A percentile compares a stretch with the other conserved stretches of the same genome.
Conservation (phyloP, 2,113 vertebrate species). For the Climacteris rufus region DNA sequence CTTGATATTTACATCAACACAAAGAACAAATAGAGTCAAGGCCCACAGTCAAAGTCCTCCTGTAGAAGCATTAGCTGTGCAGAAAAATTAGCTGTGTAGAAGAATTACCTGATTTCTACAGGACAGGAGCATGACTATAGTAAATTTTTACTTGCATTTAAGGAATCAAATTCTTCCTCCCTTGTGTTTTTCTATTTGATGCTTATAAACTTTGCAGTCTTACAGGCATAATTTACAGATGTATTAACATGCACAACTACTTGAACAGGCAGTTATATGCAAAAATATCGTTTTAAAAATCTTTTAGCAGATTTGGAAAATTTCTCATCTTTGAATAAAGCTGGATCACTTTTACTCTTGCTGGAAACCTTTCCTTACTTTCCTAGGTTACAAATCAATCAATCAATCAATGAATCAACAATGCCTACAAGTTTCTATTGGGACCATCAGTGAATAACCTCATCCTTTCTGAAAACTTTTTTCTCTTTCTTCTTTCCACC, state of each 20-base stretch:
- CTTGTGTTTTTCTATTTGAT: neutral
- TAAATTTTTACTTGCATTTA: neutral
- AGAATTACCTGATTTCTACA: neutral
- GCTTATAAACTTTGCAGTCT: neutral
- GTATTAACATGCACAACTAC: neutral
- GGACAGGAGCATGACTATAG: neutral
- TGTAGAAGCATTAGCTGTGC: accelerated
- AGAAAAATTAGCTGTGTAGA: accelerated
- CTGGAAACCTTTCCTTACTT: neutral
- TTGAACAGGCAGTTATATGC: neutral
- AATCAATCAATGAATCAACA: neutral
- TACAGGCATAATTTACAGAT: neutral
- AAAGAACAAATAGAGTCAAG: neutral
- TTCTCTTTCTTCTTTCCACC: neutral
- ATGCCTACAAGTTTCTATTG: neutral
- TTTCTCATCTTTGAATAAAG: neutral
- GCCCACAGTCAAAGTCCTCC: neutral
- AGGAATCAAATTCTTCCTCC: neutral
- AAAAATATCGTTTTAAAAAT: neutral
- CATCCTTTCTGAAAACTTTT: neutral
- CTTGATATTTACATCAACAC: neutral
- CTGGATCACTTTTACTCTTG: neutral
- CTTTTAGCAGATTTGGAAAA: neutral
- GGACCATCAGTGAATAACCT: neutral
- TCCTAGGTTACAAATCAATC: neutral